Percentiles rank a stretch among this genome's conserved stretches.
Evolutionary conservation across 2,888 invertebrate species (phyloP).

Genomic region (Sesia bembeciformis): DNA sequence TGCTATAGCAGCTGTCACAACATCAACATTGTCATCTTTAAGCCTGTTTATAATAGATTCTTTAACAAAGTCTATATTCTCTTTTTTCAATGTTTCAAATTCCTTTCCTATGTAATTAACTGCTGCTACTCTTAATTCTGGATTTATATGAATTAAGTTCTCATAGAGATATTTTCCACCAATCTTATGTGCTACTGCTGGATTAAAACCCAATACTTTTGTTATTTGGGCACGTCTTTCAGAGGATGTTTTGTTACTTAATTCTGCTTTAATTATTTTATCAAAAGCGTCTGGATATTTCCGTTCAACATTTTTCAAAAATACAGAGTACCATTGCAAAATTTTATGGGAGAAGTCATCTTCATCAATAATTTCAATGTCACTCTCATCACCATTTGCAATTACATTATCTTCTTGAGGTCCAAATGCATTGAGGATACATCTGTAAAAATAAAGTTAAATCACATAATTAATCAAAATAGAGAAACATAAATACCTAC

Average conservation of each 20-base stretch:
- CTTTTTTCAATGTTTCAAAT: constrained; percentile 56
- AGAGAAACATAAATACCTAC: too few relatives aligned
- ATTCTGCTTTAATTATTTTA: constrained; percentile 75
- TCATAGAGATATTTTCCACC: constrained; percentile 75
- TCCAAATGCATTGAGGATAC: constrained; percentile 52
- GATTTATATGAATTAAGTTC: constrained; percentile 81
- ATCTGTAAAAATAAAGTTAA: constrained; percentile 34
- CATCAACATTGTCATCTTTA: constrained; percentile 77
- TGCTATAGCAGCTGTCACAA: constrained; percentile 73
- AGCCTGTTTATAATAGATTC: constrained; percentile 78
- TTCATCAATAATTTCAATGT: constrained; percentile 59
- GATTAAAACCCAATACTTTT: constrained; percentile 66
- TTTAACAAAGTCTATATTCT: constrained; percentile 75
- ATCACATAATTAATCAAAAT: too few relatives aligned
- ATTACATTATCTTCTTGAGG: constrained; percentile 14
- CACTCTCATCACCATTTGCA: constrained; percentile 46
- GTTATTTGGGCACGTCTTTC: constrained; percentile 47
- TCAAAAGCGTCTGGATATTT: constrained; percentile 84
- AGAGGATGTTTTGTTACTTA: constrained; percentile 38
- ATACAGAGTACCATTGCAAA: constrained; percentile 67
- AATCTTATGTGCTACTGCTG: constrained; percentile 68
- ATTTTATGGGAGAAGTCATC: constrained; percentile 42
- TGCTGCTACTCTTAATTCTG: constrained; percentile 78
- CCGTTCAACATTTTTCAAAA: constrained; percentile 77
- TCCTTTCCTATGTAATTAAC: constrained; percentile 77